Evolutionary conservation across 2,888 invertebrate species (phyloP), one percentile per base, ranked within the genome.

Genomic region (Lordiphosa fenestrarum): DNA sequence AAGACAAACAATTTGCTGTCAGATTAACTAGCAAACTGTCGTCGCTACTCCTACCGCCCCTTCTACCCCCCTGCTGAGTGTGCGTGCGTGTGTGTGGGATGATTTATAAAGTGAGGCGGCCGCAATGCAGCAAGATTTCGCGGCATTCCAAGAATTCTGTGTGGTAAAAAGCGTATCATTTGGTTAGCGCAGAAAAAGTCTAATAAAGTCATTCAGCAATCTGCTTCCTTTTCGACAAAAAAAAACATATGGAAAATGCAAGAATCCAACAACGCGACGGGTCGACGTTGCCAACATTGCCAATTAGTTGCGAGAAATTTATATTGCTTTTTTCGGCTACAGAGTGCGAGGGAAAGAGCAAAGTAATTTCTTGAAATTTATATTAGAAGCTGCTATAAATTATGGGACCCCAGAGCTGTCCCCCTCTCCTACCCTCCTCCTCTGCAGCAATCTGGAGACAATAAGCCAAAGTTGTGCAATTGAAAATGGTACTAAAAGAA

Each of bases 291-390:
- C 47, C 46, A 57, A 58, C 71, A 69, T 71, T 81, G 81, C 77
- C 84, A 77, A 80, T 77, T 77, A 83, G 84, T 66, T 63, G 74
- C 52, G 58, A 69, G 77, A 71, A 81, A 77, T 84, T 84, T 84
- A 84, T 81, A 71, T 81, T 81, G 78, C 82, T 71, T 71, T 83
- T 72, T 53, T 21, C 33, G 38, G 38, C 47, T 21, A 25, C 51
- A 6, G 19, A 53, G 54, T 23, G 50, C 42, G 50, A 48, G 38
- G 33, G 15, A 56, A 53, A 47, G 47, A 48, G 52, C 49, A 51
- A 67, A 76, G 71, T 80, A 76, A 83, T 81, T 76, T 77, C 62
- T 51, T 21, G 64, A 81, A 77, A 77, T 84, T 71, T 84, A 73
- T 77, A 69, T 77, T 66, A 66, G 77, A 77, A 48, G 58, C 65